Percentiles rank a stretch among this genome's conserved stretches.
These are phyloP conservation scores for Zootermopsis nevadensis DNA, from an alignment of 2,888 invertebrate species.

Conservation along the genomic window DNA sequence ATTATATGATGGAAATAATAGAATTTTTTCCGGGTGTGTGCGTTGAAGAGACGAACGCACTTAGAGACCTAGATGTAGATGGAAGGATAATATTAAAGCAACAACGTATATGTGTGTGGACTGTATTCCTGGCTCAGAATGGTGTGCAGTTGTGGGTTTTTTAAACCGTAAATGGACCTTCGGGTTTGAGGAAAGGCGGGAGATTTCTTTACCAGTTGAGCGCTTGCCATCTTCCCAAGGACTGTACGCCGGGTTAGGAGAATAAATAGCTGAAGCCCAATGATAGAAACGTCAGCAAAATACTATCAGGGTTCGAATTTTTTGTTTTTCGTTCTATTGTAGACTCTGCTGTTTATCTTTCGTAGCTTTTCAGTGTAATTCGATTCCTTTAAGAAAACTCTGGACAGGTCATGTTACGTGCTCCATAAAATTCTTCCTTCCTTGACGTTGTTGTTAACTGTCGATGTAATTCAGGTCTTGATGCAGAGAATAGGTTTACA, in stretches of 20 bases:
- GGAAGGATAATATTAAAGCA: too few relatives aligned
- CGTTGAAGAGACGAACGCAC: too few relatives aligned
- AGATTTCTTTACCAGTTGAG: too few relatives aligned
- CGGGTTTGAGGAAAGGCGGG: too few relatives aligned
- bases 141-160: too few relatives aligned
- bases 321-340: neutral
- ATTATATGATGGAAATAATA: too few relatives aligned
- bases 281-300: neutral
- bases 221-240: too few relatives aligned
- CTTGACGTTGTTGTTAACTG: neutral
- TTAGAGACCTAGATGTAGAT: too few relatives aligned
- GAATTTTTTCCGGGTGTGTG: too few relatives aligned
- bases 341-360: neutral
- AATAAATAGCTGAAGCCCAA: neutral
- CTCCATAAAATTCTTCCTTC: neutral
- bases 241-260: neutral
- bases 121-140: too few relatives aligned
- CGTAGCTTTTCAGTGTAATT: neutral
- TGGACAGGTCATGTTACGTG: neutral
- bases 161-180: too few relatives aligned
- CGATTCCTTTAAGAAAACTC: neutral
- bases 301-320: neutral
- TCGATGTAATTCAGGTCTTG: neutral
- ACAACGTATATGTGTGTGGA: too few relatives aligned
- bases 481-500: neutral